Conservation (phyloP, 92 coral and sea anemone genomes). For the Zoanthus sansibaricus region DNA sequence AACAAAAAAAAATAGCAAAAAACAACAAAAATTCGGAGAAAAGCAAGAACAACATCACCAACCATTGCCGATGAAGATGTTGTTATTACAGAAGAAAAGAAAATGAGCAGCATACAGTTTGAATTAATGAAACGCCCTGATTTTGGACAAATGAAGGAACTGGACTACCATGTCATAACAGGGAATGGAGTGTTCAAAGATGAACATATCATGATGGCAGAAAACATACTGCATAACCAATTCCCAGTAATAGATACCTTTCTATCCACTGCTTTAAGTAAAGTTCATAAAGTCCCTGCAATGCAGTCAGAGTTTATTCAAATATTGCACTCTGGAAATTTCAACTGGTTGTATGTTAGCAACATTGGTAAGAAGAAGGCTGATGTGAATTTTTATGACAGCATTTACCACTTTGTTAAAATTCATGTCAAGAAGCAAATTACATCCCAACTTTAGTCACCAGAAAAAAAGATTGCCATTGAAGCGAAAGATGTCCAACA, state of each 20-base stretch:
- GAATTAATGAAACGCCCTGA: too few relatives aligned
- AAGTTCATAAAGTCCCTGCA: neutral
- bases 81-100: too few relatives aligned
- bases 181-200: neutral
- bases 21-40: too few relatives aligned
- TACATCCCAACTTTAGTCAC: neutral
- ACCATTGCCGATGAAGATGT: too few relatives aligned
- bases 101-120: too few relatives aligned
- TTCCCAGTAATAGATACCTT: neutral
- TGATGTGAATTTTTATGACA: neutral
- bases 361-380: neutral
- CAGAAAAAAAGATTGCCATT: neutral
- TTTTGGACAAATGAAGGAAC: too few relatives aligned
- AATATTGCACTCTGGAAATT: neutral
- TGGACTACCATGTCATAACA: neutral
- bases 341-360: neutral
- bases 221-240: neutral
- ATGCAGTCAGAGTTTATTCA: neutral
- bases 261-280: neutral
- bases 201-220: neutral
- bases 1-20: too few relatives aligned
- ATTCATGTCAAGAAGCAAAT: neutral
- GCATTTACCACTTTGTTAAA: neutral
- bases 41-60: too few relatives aligned
- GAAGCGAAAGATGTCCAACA: slow-evolving; percentile 1